Percentiles rank a stretch among this genome's conserved stretches.
Conservation (phyloP, 1,140 invertebrate genomes). For the Elysia chlorotica region DNA sequence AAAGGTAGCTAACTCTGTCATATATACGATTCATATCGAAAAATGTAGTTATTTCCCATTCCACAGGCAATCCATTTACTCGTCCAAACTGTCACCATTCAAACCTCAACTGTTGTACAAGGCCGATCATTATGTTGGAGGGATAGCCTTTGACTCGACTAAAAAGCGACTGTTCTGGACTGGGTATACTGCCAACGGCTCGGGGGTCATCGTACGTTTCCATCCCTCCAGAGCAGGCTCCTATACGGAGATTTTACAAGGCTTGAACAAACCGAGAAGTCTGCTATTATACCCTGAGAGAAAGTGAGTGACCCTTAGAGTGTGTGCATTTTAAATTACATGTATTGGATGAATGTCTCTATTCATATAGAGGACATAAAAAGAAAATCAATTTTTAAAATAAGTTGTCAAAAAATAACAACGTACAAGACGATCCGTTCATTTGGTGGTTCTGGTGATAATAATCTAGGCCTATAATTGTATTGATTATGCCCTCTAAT, state of each 20-base stretch:
- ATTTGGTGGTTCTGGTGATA: too few species aligned
- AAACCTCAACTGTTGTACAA: conserved; percentile 33
- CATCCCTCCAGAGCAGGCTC: conserved; percentile 31
- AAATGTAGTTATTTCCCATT: background rate
- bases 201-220: conserved; percentile 36
- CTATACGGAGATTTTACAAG: conserved; percentile 27
- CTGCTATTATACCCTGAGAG: conserved; percentile 36
- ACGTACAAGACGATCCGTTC: background rate
- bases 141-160: conserved; percentile 31
- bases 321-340: too few species aligned
- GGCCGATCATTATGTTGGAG: conserved; percentile 32
- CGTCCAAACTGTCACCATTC: conserved; percentile 32
- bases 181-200: conserved; percentile 29
- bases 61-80: conserved; percentile 31
- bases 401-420: background rate
- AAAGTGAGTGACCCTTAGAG: too few species aligned
- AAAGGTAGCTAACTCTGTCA: too few species aligned
- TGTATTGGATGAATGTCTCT: too few species aligned
- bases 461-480: too few species aligned
- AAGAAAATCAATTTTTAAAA: background rate
- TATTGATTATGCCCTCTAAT: too few species aligned
- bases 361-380: background rate
- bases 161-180: conserved; percentile 43
- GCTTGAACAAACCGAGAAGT: conserved; percentile 34
- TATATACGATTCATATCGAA: too few species aligned